A percentile compares a stretch with the other conserved stretches of the same genome.
Evolutionary conservation across 2,113 vertebrate species (phyloP).

Genomic region (Epinephelus cyanopodus): DNA sequence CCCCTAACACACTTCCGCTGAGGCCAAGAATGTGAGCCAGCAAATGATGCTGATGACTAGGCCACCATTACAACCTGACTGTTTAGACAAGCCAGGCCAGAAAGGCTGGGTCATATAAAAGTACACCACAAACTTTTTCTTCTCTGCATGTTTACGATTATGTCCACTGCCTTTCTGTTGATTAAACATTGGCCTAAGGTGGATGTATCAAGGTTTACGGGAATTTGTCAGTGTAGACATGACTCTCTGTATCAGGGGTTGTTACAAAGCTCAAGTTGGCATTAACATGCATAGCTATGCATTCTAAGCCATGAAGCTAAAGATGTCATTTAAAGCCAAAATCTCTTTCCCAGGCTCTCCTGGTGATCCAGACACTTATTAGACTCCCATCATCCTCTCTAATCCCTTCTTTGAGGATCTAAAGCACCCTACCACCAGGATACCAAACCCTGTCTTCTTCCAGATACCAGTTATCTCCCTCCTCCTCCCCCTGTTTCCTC

Average conservation of each 20-base stretch:
- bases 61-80: neutral
- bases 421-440: constrained; percentile 37
- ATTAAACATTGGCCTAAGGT: neutral
- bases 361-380: constrained; percentile 35
- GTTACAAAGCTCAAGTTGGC: neutral
- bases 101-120: constrained; percentile 8
- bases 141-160: neutral
- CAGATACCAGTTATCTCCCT: constrained; percentile 10
- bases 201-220: neutral
- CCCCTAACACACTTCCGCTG: constrained; percentile 33
- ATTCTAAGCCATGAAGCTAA: constrained; percentile 10
- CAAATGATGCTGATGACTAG: constrained; percentile 39
- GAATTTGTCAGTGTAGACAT: neutral
- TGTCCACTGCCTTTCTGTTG: neutral
- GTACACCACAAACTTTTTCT: constrained; percentile 12
- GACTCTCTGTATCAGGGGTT: neutral
- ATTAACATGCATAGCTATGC: neutral
- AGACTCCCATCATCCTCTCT: constrained; percentile 55
- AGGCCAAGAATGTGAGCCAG: constrained; percentile 52
- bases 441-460: constrained; percentile 40
- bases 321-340: constrained; percentile 5
- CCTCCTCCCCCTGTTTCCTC: constrained; percentile 8
- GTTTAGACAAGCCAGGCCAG: constrained; percentile 29
- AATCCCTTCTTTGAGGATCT: constrained; percentile 68
- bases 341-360: constrained; percentile 50